Conservation (phyloP, 2,797 vertebrate species). For the Psittacula derbiana region DNA sequence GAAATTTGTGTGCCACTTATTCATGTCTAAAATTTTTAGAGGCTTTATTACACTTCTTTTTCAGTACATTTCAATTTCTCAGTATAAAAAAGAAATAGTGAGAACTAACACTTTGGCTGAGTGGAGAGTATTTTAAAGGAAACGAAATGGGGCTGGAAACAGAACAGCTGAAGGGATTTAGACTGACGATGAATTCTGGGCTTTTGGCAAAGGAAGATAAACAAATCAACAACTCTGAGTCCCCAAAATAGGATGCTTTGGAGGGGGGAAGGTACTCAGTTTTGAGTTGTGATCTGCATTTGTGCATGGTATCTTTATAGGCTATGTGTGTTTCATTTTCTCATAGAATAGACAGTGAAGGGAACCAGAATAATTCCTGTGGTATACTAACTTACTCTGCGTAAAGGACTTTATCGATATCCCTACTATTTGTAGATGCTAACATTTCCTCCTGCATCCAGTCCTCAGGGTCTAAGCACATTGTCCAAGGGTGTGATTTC, state of each 20-base stretch:
- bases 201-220: neutral
- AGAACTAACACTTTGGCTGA: conserved; percentile 15
- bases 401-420: neutral
- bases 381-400: neutral
- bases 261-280: neutral
- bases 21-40: neutral
- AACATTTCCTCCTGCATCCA: neutral
- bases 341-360: neutral
- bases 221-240: neutral
- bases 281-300: neutral
- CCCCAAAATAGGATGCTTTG: neutral
- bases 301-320: neutral
- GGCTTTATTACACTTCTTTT: conserved; percentile 16
- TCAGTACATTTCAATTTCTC: neutral
- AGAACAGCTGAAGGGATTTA: conserved; percentile 9
- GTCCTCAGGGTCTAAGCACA: neutral
- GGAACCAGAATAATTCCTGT: neutral
- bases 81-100: neutral
- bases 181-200: neutral
- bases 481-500: neutral
- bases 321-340: neutral
- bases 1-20: neutral
- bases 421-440: neutral
- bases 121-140: conserved; percentile 1
- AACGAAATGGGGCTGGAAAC: neutral